Evolutionary conservation across 2,888 invertebrate species (phyloP).

Genomic region (Pyrrhia umbra): DNA sequence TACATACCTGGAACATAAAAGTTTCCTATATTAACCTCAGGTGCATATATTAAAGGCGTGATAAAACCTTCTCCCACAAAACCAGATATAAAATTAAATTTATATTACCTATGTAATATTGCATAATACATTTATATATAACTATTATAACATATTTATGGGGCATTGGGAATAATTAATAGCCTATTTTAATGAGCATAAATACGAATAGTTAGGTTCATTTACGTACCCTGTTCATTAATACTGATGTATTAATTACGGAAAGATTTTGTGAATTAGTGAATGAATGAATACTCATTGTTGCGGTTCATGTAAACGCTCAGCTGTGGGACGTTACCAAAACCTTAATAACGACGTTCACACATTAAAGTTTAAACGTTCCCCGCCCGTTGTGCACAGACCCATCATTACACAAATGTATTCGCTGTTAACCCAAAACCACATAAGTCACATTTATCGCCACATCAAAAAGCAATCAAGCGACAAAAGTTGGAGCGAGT

Average conservation of each 20-base stretch:
- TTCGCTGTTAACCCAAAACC: conserved; percentile 82
- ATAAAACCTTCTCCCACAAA: conserved; percentile 9
- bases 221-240: conserved; percentile 4
- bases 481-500: conserved; percentile 84
- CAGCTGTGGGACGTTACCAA: conserved; percentile 56
- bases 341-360: conserved; percentile 81
- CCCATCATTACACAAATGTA: conserved; percentile 83
- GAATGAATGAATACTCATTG: conserved; percentile 52
- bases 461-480: conserved; percentile 89
- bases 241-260: conserved; percentile 20
- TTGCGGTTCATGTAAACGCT: background rate
- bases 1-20: conserved; percentile 62
- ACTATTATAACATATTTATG: conserved; percentile 5
- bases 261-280: conserved; percentile 18
- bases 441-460: conserved; percentile 90
- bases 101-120: conserved; percentile 16
- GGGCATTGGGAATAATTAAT: conserved; percentile 19
- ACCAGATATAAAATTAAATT: conserved; percentile 8
- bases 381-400: conserved; percentile 82
- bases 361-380: conserved; percentile 77
- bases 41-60: conserved; percentile 1
- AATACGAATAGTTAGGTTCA: conserved; percentile 2
- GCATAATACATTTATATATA: conserved; percentile 9
- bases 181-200: conserved; percentile 5
- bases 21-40: conserved; percentile 22